These are phyloP conservation scores for Remorina albescens DNA, from an alignment of 2,797 vertebrate species.

Conservation along the genomic window DNA sequence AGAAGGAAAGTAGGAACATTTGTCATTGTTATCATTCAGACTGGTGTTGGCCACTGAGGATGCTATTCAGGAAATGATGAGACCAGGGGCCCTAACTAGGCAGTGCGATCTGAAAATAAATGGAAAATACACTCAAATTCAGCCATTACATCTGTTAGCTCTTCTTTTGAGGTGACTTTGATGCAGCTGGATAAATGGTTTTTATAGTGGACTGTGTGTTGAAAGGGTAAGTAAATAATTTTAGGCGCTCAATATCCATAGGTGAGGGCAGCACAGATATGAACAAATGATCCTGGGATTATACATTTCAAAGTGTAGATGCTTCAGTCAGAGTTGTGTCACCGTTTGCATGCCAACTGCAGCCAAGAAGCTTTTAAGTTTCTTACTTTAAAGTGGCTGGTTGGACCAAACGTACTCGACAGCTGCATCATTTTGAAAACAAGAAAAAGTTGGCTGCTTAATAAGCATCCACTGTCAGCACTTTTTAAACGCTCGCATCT, in stretches of 20 bases:
- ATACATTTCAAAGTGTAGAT: constrained; percentile 53
- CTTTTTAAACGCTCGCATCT: constrained; percentile 49
- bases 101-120: constrained; percentile 44
- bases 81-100: constrained; percentile 55
- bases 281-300: constrained; percentile 52
- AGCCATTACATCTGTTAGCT: constrained; percentile 43
- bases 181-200: constrained; percentile 43
- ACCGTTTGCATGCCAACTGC: constrained; percentile 8
- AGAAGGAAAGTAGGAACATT: constrained; percentile 79
- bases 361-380: constrained; percentile 46
- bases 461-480: constrained; percentile 43
- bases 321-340: constrained; percentile 35
- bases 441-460: constrained; percentile 30
- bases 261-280: constrained; percentile 42
- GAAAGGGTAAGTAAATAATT: constrained; percentile 59
- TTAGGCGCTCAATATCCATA: constrained; percentile 24
- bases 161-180: constrained; percentile 40
- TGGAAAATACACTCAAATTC: constrained; percentile 56
- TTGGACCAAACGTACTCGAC: constrained; percentile 40
- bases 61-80: constrained; percentile 70
- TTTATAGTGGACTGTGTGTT: constrained; percentile 38
- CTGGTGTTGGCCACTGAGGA: constrained; percentile 57
- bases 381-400: constrained; percentile 40
- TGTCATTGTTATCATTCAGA: constrained; percentile 81
- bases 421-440: constrained; percentile 46